Evolutionary conservation across 1,140 invertebrate species (phyloP).

Genomic region (Eriosoma lanigerum): DNA sequence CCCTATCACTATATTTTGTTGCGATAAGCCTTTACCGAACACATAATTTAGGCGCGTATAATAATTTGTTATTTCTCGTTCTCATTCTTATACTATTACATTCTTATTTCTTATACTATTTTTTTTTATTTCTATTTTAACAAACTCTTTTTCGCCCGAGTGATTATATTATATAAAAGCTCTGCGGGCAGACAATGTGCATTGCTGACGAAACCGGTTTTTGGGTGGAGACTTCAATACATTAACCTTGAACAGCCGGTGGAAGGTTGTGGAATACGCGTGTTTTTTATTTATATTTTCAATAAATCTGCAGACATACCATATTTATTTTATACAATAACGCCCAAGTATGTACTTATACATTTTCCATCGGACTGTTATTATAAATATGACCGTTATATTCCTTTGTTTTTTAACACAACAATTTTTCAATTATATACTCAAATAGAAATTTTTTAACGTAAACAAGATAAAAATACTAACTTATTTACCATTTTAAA

Average conservation of each 20-base stretch:
- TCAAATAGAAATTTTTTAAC: no score
- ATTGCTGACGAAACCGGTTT: slow-evolving; percentile 19
- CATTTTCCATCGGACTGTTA: neutral
- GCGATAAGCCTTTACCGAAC: neutral
- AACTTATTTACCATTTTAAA: no score
- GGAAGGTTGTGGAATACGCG: slow-evolving; percentile 13
- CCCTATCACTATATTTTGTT: neutral
- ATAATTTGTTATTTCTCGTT: neutral
- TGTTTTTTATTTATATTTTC: neutral
- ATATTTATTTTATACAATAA: neutral
- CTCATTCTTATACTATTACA: neutral
- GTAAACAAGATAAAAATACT: no score
- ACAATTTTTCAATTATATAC: no score
- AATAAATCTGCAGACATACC: neutral
- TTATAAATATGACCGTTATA: neutral
- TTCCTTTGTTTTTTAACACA: neutral
- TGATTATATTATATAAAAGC: slow-evolving; percentile 15
- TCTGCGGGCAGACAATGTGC: slow-evolving; percentile 35
- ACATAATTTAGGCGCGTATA: no score
- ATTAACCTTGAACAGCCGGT: slow-evolving; percentile 37
- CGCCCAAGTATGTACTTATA: slow-evolving; percentile 13
- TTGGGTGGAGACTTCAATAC: slow-evolving; percentile 45
- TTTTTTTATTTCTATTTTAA: no score
- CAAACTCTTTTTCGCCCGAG: neutral
- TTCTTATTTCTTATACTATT: neutral